Evolutionary conservation across 2,113 vertebrate genomes (phyloP).

Genomic region (Hippocampus guttulatus): DNA sequence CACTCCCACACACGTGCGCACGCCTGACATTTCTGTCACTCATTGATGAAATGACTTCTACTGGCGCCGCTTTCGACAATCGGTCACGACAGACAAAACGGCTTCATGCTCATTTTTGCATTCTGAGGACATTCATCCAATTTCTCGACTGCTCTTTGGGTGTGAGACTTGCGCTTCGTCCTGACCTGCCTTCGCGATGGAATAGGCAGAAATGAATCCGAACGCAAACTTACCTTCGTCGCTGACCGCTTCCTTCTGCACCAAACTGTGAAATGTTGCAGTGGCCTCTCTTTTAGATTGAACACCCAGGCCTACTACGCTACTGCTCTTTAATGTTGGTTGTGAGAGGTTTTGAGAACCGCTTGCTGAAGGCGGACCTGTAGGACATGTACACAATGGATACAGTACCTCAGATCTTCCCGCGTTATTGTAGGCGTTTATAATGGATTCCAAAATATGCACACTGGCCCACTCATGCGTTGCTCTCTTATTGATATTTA

Average conservation of each 20-base stretch:
- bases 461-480: neutral
- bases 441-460: constrained; percentile 11
- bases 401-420: neutral
- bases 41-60: neutral
- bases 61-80: neutral
- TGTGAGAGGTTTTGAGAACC: neutral
- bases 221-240: too few species aligned
- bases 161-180: too few species aligned
- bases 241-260: too few species aligned
- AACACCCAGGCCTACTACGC: too few species aligned
- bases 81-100: too few species aligned
- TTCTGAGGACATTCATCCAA: too few species aligned
- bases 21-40: neutral
- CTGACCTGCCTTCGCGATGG: too few species aligned
- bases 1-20: constrained; percentile 22
- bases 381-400: neutral
- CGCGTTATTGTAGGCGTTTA: neutral
- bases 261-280: too few species aligned
- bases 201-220: too few species aligned
- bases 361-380: neutral
- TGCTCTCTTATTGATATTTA: constrained; percentile 1
- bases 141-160: too few species aligned
- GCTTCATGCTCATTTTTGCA: neutral
- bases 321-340: too few species aligned
- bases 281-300: too few species aligned